Evolutionary conservation across 2,797 vertebrate species (phyloP).

Genomic region (Thripadectes ignobilis): DNA sequence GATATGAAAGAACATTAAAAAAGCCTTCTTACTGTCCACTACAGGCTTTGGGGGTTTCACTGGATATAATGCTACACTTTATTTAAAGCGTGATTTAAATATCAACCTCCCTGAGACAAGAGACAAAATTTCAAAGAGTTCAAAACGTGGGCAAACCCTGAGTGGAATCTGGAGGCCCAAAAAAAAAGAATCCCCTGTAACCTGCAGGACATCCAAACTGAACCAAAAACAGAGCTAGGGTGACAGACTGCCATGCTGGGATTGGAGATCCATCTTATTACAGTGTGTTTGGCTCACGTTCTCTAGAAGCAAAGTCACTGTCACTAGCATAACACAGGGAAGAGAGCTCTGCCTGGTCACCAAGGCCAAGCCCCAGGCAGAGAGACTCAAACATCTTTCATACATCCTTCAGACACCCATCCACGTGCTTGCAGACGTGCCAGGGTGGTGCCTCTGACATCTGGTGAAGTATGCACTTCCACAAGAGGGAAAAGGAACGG

Average conservation of each 20-base stretch:
- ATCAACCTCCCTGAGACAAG: not conserved
- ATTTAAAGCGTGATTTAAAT: not conserved
- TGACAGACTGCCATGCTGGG: not conserved
- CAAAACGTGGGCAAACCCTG: not conserved
- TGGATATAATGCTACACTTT: not conserved
- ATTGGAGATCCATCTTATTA: not conserved
- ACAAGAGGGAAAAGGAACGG: not conserved
- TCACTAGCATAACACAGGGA: not conserved
- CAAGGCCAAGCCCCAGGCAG: not conserved
- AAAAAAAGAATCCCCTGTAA: not conserved
- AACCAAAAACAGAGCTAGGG: not conserved
- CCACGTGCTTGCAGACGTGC: not conserved
- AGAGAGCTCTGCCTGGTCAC: not conserved
- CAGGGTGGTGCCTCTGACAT: not conserved
- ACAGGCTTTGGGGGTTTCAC: not conserved
- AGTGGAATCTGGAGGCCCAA: not conserved
- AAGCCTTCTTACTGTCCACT: not conserved
- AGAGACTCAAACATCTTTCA: not conserved
- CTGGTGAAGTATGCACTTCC: not conserved
- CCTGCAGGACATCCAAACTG: not conserved
- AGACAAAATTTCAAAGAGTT: not conserved
- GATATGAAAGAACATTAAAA: not conserved
- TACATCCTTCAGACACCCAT: not conserved
- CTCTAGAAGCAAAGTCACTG: not conserved
- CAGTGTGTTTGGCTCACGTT: not conserved